Percentiles rank a stretch among this genome's conserved stretches.
Conservation (phyloP, 2,888 invertebrate species). For the Harpalus rufipes region DNA sequence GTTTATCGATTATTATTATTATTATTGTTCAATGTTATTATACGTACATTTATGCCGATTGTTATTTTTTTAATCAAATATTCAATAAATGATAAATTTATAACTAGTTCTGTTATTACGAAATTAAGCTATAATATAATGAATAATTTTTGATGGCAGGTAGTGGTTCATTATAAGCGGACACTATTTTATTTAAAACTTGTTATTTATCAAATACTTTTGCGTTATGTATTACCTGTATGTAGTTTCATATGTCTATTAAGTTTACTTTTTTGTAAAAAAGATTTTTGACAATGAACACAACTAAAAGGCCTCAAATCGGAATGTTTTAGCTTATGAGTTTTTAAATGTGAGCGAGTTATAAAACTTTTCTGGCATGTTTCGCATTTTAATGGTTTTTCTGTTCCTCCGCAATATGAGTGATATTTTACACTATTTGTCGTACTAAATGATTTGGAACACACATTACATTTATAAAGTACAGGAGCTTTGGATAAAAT, state of each 20-base stretch:
- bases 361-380: constrained; percentile 82
- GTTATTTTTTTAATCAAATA: no score
- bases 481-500: constrained; percentile 73
- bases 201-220: neutral
- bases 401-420: constrained; percentile 81
- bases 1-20: no score
- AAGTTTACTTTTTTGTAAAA: constrained; percentile 85
- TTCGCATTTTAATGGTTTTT: constrained; percentile 78
- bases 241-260: constrained; percentile 85
- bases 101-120: no score
- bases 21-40: no score
- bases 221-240: constrained; percentile 73
- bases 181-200: neutral
- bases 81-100: no score
- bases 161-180: no score
- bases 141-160: no score
- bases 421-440: constrained; percentile 84
- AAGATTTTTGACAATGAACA: constrained; percentile 83
- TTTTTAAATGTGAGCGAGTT: constrained; percentile 85
- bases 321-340: constrained; percentile 85
- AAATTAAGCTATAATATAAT: no score
- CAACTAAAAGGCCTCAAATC: constrained; percentile 82
- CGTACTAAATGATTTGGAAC: constrained; percentile 84
- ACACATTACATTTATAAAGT: constrained; percentile 83
- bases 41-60: no score